Base-by-base conservation (phyloP, 2,888 invertebrate species). In the Lasioglossum leucozonium region DNA sequence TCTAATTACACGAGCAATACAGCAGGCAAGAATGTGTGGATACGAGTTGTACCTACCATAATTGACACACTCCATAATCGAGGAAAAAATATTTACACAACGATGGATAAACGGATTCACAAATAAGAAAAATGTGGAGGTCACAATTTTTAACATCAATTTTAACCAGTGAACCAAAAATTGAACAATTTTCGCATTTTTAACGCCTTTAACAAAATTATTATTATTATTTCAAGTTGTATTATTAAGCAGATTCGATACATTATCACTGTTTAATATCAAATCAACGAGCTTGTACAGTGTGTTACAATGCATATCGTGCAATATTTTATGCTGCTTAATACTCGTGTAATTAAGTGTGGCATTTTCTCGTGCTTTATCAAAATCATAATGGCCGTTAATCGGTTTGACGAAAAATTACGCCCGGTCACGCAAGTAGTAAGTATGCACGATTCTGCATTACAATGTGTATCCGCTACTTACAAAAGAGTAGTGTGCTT, bases 1-100 rank as follows among this genome's bases (percentile, higher is more conserved):
- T 72, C 72, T 47, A 80, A 80, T 85, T 84, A 71, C 80, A 80
- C 72, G 77, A 71, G 42, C 42, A 44, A 30, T 22, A 13, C 4
- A 8, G 51, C 40, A 5, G 30, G 13, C n/a, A 40, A 73, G 74
- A 77, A 81, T 34, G n/a, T 26, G 51, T 4, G n/a, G 0, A 58
- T 58, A 26, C 26, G 26, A n/a, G 26, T 26, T 13, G 30, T 11
- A n/a, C n/a, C 30, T 2, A 2, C 10, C 1, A 11, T 58, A 26
- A 58, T 11, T 58, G 11, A 62, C 2, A 8, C 0, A n/a, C 10
- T 4, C 2, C 22, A 51, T 51, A 22, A 6, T 4, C 2, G 5
- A 6, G 16, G 62, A 3, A 30, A 16, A 58, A 62, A 62, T 16
- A 62, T 16, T 16, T 30, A 5, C 22, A 4, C n/a, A 55, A 0